phyloP scores from a whole-genome alignment of 2,888 invertebrate species.

The Nysson spinosus region DNA sequence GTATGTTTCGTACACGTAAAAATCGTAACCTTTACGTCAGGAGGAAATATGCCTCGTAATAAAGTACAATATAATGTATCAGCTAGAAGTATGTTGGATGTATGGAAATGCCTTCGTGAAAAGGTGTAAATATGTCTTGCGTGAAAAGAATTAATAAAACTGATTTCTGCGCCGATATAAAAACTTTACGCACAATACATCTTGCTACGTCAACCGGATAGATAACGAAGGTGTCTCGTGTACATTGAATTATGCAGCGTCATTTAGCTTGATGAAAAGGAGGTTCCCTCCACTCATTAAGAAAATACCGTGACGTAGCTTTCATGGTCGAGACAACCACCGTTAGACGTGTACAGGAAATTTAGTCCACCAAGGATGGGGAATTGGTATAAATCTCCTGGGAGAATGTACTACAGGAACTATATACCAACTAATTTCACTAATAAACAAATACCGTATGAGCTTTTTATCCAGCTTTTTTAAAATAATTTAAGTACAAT shows the following conservation, averaged over 20 bases:
- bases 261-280: conserved; percentile 13
- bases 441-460: not conserved
- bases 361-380: not conserved
- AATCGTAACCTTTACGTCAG: too few species aligned
- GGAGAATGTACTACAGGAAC: not conserved
- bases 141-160: too few species aligned
- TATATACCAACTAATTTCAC: not conserved
- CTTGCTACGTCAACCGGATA: not conserved
- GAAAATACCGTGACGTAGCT: conserved; percentile 15
- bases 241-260: conserved; percentile 32
- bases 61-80: too few species aligned
- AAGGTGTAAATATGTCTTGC: too few species aligned
- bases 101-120: too few species aligned
- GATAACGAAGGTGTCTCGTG: conserved; percentile 5
- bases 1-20: too few species aligned
- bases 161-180: too few species aligned
- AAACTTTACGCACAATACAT: not conserved
- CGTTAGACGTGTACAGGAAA: not conserved
- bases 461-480: too few species aligned
- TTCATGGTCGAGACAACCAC: not conserved
- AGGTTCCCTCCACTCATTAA: conserved; percentile 31
- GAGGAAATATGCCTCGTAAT: too few species aligned
- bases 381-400: not conserved
- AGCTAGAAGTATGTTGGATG: too few species aligned
- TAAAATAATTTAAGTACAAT: too few species aligned